Conservation (phyloP, 2,113 vertebrate genomes). For the Passer domesticus region DNA sequence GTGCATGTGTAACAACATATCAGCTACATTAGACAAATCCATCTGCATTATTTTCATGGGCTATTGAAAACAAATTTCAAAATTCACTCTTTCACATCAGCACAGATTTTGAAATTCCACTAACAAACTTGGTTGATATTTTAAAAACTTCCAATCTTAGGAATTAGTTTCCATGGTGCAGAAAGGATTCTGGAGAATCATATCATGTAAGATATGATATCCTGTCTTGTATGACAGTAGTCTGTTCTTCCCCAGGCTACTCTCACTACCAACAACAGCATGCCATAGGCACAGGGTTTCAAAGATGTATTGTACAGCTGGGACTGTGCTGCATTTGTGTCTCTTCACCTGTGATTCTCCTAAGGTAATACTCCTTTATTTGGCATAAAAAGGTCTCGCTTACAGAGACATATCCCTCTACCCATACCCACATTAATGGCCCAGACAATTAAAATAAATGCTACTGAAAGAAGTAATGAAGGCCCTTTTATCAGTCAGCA, state of each 20-base stretch:
- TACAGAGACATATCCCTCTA: neutral
- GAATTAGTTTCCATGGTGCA: neutral
- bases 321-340: neutral
- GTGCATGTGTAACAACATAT: fast-evolving
- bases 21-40: neutral
- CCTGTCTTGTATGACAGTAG: neutral
- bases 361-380: neutral
- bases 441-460: neutral
- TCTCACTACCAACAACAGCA: neutral
- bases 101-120: neutral
- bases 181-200: neutral
- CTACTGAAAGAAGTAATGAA: neutral
- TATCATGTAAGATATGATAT: neutral
- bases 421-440: neutral
- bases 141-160: neutral
- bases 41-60: neutral
- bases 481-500: neutral
- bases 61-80: neutral
- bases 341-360: neutral
- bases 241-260: neutral
- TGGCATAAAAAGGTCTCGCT: neutral
- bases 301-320: neutral
- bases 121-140: neutral
- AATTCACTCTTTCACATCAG: neutral
- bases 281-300: neutral